These are phyloP conservation scores for Capra hircus DNA, from an alignment of 2,113 vertebrate genomes.

Conservation along the genomic window DNA sequence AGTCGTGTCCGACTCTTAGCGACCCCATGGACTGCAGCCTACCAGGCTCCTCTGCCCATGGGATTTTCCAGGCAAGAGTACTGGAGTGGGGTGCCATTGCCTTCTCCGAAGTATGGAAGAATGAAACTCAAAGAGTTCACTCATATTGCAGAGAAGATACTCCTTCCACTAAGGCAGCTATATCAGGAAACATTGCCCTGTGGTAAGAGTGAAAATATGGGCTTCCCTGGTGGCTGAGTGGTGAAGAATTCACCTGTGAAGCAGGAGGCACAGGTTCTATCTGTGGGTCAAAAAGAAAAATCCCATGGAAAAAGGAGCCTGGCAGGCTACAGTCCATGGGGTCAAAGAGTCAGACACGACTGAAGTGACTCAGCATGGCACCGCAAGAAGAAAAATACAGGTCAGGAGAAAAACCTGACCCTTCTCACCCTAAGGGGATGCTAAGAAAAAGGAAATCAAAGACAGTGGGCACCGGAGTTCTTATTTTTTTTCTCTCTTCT, in stretches of 20 bases:
- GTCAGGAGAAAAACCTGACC: not conserved
- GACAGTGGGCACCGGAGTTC: not conserved
- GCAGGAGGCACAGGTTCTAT: not conserved
- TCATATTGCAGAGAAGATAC: not conserved
- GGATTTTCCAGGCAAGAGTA: too few species aligned
- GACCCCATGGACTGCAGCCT: too few species aligned
- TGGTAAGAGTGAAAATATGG: not conserved
- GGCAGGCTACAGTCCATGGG: not conserved
- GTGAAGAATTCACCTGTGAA: not conserved
- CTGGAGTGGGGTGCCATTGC: too few species aligned
- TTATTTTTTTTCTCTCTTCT: not conserved
- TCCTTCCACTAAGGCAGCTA: not conserved
- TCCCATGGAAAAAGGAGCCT: not conserved
- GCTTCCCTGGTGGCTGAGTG: not conserved
- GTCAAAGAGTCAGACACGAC: not conserved
- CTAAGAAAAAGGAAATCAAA: not conserved
- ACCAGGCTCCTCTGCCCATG: too few species aligned
- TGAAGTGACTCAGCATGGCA: not conserved
- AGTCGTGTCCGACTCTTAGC: too few species aligned
- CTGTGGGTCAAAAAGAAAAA: not conserved
- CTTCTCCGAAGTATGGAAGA: not conserved
- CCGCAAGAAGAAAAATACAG: not conserved
- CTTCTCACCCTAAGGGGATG: not conserved
- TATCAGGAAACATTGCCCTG: not conserved
- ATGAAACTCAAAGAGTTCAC: not conserved